phyloP scores from a whole-genome alignment of 2,888 invertebrate genomes.

The Drosophila sordidula region DNA sequence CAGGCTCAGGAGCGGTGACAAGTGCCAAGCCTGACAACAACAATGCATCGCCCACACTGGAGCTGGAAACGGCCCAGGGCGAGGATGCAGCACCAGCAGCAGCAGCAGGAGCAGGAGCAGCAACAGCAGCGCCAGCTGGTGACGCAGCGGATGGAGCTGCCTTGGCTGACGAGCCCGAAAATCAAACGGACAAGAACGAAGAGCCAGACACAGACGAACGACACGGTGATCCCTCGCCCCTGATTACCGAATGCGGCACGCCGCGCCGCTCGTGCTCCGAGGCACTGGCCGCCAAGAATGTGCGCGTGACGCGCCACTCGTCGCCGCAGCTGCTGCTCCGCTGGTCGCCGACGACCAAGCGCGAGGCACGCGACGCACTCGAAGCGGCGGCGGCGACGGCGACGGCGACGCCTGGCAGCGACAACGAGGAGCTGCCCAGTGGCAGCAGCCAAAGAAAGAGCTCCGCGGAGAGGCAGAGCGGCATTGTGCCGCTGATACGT shows the following conservation, averaged over 20 bases:
- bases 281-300: conserved; percentile 35
- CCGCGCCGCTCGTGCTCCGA: conserved; percentile 38
- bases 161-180: conserved; percentile 32
- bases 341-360: conserved; percentile 46
- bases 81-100: conserved; percentile 18
- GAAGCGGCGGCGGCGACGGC: not conserved
- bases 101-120: conserved; percentile 26
- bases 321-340: conserved; percentile 65
- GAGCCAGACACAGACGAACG: conserved; percentile 5
- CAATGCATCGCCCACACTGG: conserved; percentile 28
- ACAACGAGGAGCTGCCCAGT: conserved; percentile 47
- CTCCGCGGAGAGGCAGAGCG: conserved; percentile 49
- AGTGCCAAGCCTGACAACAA: conserved; percentile 39
- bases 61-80: conserved; percentile 19
- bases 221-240: conserved; percentile 1
- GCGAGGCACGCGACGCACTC: conserved; percentile 12
- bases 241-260: conserved; percentile 20
- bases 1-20: conserved; percentile 1
- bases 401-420: conserved; percentile 25
- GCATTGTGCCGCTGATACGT: conserved; percentile 51
- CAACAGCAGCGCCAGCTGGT: conserved; percentile 12
- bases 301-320: conserved; percentile 77
- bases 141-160: conserved; percentile 31
- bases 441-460: conserved; percentile 52
- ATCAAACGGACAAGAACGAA: conserved; percentile 28